Evolutionary conservation across 2,113 vertebrate species (phyloP), one percentile per base, ranked within the genome.

Genomic region (Corythornis madagascariensis): DNA sequence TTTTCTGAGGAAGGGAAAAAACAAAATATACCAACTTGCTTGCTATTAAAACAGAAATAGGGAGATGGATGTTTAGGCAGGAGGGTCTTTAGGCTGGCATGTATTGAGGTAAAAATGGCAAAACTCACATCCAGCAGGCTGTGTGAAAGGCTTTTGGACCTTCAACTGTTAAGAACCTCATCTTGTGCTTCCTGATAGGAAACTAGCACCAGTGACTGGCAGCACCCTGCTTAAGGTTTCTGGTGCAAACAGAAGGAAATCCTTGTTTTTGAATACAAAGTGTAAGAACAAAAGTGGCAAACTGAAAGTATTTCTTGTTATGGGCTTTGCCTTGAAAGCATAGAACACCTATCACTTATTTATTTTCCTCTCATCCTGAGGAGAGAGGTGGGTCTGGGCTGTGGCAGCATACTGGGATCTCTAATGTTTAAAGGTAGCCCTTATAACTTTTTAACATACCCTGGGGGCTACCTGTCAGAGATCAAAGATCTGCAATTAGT

Each of bases 401-500:
- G 42, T 47, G 60, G 50, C 45, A 63, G 38, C 24, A 1, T 66
- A 63, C 78, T 89, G 74, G 31, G 66, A 43, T 35, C 66, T 91
- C n/a, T 83, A 47, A 89, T 31, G 65, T 89, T 76, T 76, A 91
- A 76, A 82, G 45, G 17, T 47, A 84, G 17, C 7, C 24, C 19
- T 61, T 55, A 35, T 4, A 48, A 56, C 24, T 79, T 87, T 75
- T 92, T 66, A 80, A 63, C 10, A 38, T 31, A 80, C 21, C 0
- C 0, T 55, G 17, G 35, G 33, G 71, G 5, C 16, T 84, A 63
- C 25, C 28, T 85, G 59, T 35, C 6, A 4, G 60, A 65, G 67
- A 94, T 87, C 38, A 88, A 94, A 71, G 50, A 66, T 21, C 45
- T 69, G 75, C 75, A 88, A 83, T 86, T 85, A 95, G 31, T 31